Conservation (phyloP, 2,113 vertebrate genomes). For the Oreochromis niloticus region DNA sequence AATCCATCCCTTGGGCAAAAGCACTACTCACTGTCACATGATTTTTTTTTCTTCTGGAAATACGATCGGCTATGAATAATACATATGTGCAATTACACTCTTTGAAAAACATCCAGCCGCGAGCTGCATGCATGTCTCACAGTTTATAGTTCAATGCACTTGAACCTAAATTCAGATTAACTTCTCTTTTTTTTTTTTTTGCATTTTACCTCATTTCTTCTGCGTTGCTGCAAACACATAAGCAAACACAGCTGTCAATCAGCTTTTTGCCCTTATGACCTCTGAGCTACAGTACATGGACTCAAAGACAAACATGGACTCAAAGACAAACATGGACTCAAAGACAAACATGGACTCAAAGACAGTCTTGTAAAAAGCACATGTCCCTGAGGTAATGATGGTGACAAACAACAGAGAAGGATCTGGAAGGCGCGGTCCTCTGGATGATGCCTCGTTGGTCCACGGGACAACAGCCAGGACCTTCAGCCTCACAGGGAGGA, state of each 20-base stretch:
- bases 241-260: neutral
- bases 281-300: neutral
- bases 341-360: neutral
- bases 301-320: neutral
- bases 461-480: neutral
- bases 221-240: neutral
- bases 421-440: neutral
- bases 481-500: neutral
- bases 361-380: neutral
- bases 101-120: neutral
- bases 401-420: neutral
- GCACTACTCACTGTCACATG: neutral
- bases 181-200: accelerated
- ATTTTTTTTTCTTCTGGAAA: neutral
- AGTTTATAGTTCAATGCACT: neutral
- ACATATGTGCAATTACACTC: neutral
- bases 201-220: neutral
- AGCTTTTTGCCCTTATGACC: neutral
- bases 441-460: neutral
- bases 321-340: neutral
- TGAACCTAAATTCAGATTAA: neutral
- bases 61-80: neutral
- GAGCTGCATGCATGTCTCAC: neutral
- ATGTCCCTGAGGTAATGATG: neutral
- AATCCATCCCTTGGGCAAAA: neutral